Evolutionary conservation across 2,888 invertebrate species (phyloP).

Genomic region (Spilosoma lubricipeda): DNA sequence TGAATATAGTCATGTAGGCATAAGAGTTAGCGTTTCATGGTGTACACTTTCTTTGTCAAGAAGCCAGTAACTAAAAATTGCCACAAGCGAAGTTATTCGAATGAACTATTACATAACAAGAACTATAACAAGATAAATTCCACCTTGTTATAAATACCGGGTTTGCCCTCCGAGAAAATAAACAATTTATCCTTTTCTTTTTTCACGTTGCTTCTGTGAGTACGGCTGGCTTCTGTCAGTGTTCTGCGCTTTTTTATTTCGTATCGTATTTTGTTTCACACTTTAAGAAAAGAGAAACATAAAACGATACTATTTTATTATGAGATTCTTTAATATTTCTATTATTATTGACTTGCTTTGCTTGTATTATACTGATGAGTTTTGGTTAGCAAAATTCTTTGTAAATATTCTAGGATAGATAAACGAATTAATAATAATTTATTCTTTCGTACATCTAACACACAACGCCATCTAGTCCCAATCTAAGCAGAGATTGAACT

Average conservation of each 20-base stretch:
- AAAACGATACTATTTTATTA: neutral
- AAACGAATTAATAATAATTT: too few species aligned
- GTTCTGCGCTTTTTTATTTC: neutral
- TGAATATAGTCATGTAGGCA: neutral
- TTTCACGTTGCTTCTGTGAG: neutral
- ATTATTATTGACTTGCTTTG: neutral
- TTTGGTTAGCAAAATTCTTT: too few species aligned
- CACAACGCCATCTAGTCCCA: too few species aligned
- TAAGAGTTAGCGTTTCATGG: neutral
- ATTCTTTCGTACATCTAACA: too few species aligned
- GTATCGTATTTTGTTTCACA: neutral
- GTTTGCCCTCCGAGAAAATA: neutral
- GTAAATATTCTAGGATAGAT: too few species aligned
- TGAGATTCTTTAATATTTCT: neutral
- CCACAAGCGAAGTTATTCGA: neutral
- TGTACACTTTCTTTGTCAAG: neutral
- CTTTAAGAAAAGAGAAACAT: neutral
- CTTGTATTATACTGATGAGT: neutral
- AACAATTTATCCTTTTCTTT: neutral
- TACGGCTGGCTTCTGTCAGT: neutral
- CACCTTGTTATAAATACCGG: neutral
- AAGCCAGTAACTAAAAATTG: neutral
- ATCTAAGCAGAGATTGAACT: too few species aligned
- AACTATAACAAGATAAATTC: neutral
- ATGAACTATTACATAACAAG: too few species aligned